Evolutionary conservation across 2,888 invertebrate genomes (phyloP).

Genomic region (Pachymerium ferrugineum): DNA sequence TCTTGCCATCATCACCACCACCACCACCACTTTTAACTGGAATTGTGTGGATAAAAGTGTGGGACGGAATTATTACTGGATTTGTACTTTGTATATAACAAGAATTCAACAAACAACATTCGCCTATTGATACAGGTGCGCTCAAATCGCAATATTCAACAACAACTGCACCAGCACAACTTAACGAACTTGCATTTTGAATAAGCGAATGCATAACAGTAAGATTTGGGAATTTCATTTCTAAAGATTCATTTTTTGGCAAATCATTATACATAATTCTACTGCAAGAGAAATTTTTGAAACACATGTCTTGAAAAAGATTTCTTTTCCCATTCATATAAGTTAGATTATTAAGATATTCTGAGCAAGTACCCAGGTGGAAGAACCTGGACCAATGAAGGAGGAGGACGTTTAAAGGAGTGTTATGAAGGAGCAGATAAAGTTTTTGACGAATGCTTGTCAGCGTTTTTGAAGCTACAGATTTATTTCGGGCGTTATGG

Average conservation of each 20-base stretch:
- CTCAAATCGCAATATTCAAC: constrained; percentile 48
- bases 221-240: constrained; percentile 6
- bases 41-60: constrained; percentile 39
- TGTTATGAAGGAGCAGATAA: constrained; percentile 43
- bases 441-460: constrained; percentile 42
- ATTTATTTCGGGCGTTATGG: constrained; percentile 43
- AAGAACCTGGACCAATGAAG: constrained; percentile 48
- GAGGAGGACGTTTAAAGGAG: constrained; percentile 44
- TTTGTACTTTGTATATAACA: constrained; percentile 39
- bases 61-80: constrained; percentile 38
- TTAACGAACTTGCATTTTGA: constrained; percentile 37
- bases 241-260: not conserved
- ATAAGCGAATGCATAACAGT: constrained; percentile 45
- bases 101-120: constrained; percentile 46
- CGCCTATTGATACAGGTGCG: constrained; percentile 42
- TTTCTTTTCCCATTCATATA: not conserved
- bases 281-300: constrained; percentile 25
- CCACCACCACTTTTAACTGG: constrained; percentile 34
- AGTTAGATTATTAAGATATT: constrained; percentile 40
- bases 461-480: constrained; percentile 41
- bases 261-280: not conserved
- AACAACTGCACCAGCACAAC: constrained; percentile 40
- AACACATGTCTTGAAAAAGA: constrained; percentile 15
- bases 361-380: constrained; percentile 49
- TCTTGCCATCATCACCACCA: not conserved